A percentile compares a stretch with the other conserved stretches of the same genome.
These are phyloP conservation scores for Camponotus floridanus DNA, from an alignment of 1,140 invertebrate species.

Conservation along the genomic window DNA sequence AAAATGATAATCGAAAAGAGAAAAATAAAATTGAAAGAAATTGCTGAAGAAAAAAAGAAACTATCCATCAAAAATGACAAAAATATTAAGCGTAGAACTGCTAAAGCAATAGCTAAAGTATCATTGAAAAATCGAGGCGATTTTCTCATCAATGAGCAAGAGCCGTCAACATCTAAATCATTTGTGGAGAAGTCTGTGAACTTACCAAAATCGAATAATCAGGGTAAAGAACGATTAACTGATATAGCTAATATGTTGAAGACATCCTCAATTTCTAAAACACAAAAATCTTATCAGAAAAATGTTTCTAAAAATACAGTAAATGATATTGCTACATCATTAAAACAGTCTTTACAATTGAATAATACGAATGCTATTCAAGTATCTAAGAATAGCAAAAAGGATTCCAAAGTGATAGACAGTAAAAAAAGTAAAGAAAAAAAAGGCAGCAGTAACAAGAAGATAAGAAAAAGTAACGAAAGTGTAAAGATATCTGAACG, in stretches of 20 bases:
- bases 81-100: constrained; percentile 31
- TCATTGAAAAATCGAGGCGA: constrained; percentile 70
- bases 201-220: neutral
- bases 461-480: neutral
- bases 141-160: constrained; percentile 68
- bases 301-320: neutral
- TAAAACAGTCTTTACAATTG: constrained; percentile 10
- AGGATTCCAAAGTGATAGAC: neutral
- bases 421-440: neutral
- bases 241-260: neutral
- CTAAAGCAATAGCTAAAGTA: constrained; percentile 73
- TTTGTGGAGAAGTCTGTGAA: neutral
- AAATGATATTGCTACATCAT: neutral
- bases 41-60: constrained; percentile 69
- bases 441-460: neutral
- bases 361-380: constrained; percentile 4
- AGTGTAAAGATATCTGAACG: neutral
- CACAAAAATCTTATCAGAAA: neutral
- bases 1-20: constrained; percentile 66
- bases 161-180: neutral
- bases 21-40: constrained; percentile 71
- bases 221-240: neutral
- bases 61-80: neutral
- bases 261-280: neutral
- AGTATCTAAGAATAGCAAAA: neutral